A percentile compares a stretch with the other conserved stretches of the same genome.
Evolutionary conservation across 2,797 vertebrate species (phyloP).

Genomic region (Anguilla anguilla): DNA sequence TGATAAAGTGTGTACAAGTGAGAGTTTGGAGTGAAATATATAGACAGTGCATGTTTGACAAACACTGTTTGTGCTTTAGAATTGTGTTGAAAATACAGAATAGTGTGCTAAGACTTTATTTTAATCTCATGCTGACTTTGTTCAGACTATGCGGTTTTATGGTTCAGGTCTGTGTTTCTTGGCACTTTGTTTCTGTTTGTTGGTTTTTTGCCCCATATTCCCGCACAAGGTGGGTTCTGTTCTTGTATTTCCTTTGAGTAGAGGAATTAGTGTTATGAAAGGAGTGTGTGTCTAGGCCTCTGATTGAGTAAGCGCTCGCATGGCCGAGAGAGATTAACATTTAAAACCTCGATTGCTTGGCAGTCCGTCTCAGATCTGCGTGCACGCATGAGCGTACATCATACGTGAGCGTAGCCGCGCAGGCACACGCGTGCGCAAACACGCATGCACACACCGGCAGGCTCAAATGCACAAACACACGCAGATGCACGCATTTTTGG

Average conservation of each 20-base stretch:
- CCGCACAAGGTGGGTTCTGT: background rate
- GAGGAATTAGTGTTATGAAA: background rate
- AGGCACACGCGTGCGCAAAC: background rate
- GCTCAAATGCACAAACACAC: background rate
- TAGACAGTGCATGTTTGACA: background rate
- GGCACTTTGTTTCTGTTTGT: background rate
- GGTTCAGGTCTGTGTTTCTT: background rate
- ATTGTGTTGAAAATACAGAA: background rate
- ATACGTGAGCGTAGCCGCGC: background rate
- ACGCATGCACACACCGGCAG: background rate
- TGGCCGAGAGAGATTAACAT: slow-evolving; percentile 30
- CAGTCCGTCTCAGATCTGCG: background rate
- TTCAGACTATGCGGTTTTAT: background rate
- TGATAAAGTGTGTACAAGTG: too few relatives aligned
- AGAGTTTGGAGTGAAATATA: too few relatives aligned
- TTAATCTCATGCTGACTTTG: background rate
- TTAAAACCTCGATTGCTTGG: slow-evolving; percentile 22
- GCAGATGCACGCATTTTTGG: background rate
- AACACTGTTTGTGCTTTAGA: background rate
- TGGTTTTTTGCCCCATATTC: background rate
- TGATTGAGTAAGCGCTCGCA: slow-evolving; percentile 12
- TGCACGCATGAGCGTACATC: background rate
- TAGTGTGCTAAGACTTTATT: background rate
- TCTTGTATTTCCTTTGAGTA: background rate
- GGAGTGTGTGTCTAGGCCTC: slow-evolving; percentile 23